phyloP scores from a whole-genome alignment of 2,113 vertebrate genomes.

The Nyctibius bracteatus region DNA sequence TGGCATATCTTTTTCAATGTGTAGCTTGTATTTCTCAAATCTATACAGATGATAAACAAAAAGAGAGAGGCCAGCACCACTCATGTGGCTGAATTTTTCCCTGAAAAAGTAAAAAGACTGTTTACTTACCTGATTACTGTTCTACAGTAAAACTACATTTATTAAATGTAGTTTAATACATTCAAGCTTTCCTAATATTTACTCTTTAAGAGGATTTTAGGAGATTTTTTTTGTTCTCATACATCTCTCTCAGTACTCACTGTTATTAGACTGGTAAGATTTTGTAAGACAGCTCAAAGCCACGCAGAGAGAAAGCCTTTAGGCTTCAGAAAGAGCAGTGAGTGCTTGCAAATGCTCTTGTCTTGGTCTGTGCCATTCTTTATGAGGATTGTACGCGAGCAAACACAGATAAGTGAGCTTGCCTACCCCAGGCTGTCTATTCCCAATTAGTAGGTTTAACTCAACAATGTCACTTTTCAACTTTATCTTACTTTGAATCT shows the following conservation, averaged over 20 bases:
- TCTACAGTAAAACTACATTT: background rate
- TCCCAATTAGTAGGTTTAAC: background rate
- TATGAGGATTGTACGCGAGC: fast-evolving
- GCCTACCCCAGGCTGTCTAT: background rate
- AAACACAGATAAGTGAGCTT: background rate
- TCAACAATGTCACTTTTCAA: background rate
- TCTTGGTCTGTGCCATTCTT: background rate
- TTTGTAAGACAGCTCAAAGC: background rate
- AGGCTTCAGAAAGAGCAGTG: background rate
- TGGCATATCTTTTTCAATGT: background rate
- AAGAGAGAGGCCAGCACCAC: background rate
- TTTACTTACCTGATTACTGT: background rate
- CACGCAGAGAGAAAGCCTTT: background rate
- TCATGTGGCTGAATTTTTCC: background rate
- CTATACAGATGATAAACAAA: background rate
- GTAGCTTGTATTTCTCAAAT: background rate
- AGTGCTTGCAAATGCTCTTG: background rate
- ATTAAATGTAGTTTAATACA: background rate
- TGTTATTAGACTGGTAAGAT: background rate
- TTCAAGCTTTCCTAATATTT: background rate
- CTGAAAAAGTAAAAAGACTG: background rate
- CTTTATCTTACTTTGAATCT: background rate
- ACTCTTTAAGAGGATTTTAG: background rate
- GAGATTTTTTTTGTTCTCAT: background rate
- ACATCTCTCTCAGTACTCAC: background rate